Evolutionary conservation across 2,888 invertebrate genomes (phyloP), one percentile per base, ranked within the genome.

Genomic region (Drosophila affinis): DNA sequence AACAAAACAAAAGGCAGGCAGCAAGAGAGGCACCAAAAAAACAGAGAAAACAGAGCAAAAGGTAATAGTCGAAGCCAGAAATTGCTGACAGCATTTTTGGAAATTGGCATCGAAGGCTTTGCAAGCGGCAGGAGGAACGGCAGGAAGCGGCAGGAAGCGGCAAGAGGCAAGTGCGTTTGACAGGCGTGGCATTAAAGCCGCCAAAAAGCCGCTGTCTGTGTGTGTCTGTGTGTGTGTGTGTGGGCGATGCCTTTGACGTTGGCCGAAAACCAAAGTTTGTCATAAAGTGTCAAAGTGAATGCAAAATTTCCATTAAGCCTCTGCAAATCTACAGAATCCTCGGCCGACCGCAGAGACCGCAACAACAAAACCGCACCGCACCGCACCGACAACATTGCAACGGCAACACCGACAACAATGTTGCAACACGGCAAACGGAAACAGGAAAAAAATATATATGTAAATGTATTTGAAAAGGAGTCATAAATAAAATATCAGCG

Each of bases 201-300:
- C 75, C 69, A 74, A 76, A 81, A 68, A 80, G 76, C 87, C 78
- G 76, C 39, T 52, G 70, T 45, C 27, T 21, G 21, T 21, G 21
- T 21, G 21, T 21, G 21, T 21, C 3, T 21, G 21, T 21, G 21
- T 21, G 3, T 21, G 21, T 21, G 21, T 21, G 21, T 52, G 45
- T 5, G 1, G 12, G 34, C 34, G 5, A 5, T 52, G 57, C 17
- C 56, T 44, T 45, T 39, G 56, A 44, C 63, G 55, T 52, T 34
- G 59, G 49, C 39, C 59, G 46, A 48, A 80, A 88, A 79, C 89
- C 83, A 87, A 85, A 85, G 72, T 87, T 88, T 89, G 87, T 73
- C 89, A 85, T 76, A 85, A 85, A 88, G 80, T 85, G 79, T 85
- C 86, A 85, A 87, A 88, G 80, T 69, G 89, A 87, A 89, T 88